Percentiles rank a stretch among this genome's conserved stretches.
phyloP scores from a whole-genome alignment of 2,888 invertebrate genomes.

The Macaria notata region DNA sequence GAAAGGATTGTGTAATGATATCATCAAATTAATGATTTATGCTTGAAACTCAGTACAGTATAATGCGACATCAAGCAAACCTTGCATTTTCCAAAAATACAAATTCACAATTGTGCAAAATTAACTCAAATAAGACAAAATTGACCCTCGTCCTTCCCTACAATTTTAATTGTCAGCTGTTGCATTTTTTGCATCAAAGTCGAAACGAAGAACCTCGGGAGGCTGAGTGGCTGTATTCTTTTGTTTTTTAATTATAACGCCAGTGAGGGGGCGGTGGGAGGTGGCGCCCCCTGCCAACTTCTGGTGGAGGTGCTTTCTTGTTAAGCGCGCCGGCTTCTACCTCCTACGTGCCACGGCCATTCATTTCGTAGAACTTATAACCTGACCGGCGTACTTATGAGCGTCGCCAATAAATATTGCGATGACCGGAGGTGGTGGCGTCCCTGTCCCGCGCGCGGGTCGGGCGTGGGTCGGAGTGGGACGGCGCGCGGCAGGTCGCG shows the following conservation, averaged over 20 bases:
- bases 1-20: no score
- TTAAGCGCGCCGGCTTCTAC: conserved; percentile 70
- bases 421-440: conserved; percentile 74
- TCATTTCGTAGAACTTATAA: conserved; percentile 81
- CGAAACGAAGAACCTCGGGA: conserved; percentile 61
- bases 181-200: conserved; percentile 75
- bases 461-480: conserved; percentile 52
- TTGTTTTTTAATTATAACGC: conserved; percentile 82
- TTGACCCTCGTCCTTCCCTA: conserved; percentile 37
- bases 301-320: conserved; percentile 78
- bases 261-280: conserved; percentile 62
- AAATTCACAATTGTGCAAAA: no score
- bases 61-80: no score
- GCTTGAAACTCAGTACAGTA: no score
- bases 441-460: conserved; percentile 59
- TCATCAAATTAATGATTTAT: no score
- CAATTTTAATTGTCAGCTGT: conserved; percentile 60
- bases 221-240: conserved; percentile 80
- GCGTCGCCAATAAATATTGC: conserved; percentile 82
- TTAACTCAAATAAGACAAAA: no score
- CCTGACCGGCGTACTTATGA: conserved; percentile 82
- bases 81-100: no score
- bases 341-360: conserved; percentile 79
- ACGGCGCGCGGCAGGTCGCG: conserved; percentile 57
- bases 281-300: conserved; percentile 64